Conservation (phyloP, 2,797 vertebrate species). For the Propithecus deckenii region DNA sequence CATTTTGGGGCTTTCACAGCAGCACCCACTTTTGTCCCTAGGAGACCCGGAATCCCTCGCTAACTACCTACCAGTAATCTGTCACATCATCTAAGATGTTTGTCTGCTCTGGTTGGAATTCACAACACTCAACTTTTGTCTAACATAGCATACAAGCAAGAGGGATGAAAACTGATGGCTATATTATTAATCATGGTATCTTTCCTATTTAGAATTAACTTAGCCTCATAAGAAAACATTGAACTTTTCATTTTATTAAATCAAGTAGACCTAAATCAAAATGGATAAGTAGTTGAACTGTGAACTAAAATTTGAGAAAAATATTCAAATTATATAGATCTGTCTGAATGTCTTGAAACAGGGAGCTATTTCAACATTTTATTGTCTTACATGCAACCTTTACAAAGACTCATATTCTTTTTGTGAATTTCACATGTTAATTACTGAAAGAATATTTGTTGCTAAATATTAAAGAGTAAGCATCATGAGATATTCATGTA, state of each 20-base stretch:
- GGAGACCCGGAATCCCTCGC: too few relatives aligned
- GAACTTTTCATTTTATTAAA: conserved; percentile 16
- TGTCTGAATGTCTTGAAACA: not conserved
- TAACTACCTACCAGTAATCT: not conserved
- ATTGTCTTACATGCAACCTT: not conserved
- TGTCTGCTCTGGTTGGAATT: not conserved
- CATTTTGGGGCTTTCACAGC: too few relatives aligned
- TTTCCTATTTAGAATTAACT: not conserved
- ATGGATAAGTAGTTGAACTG: not conserved
- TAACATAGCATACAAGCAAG: not conserved
- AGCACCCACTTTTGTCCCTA: too few relatives aligned
- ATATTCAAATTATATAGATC: not conserved
- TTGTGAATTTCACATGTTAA: not conserved
- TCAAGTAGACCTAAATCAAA: conserved; percentile 21
- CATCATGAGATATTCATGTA: not conserved
- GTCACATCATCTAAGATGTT: not conserved
- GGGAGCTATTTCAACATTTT: not conserved
- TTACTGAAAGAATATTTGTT: not conserved
- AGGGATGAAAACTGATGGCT: not conserved
- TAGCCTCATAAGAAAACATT: not conserved
- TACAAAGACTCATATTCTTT: not conserved
- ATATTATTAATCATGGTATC: not conserved
- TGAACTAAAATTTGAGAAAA: conserved; percentile 43
- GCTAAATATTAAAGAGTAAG: not conserved
- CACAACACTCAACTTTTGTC: not conserved